Conservation (phyloP, 2,797 vertebrate genomes). For the Phoeniculus purpureus region DNA sequence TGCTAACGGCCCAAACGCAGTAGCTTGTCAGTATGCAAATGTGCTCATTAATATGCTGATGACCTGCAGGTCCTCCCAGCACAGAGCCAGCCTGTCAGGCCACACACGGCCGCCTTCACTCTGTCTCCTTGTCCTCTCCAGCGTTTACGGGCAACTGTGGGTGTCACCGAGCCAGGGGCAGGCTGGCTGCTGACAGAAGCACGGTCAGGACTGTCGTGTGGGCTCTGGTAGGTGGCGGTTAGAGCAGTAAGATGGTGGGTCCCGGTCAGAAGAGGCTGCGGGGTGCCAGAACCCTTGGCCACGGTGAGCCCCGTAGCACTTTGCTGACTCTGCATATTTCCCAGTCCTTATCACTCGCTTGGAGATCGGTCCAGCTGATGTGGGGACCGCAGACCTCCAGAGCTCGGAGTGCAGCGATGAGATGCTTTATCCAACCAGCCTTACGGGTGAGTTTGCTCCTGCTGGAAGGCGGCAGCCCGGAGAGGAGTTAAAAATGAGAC, state of each 20-base stretch:
- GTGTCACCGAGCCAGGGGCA: background rate
- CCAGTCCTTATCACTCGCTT: background rate
- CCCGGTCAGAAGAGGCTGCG: background rate
- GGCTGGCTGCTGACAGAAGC: background rate
- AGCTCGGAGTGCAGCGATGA: background rate
- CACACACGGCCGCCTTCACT: background rate
- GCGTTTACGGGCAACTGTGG: background rate
- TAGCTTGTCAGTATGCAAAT: background rate
- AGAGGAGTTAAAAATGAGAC: background rate
- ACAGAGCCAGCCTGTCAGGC: too few species aligned
- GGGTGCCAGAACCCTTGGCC: background rate
- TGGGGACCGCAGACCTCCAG: background rate
- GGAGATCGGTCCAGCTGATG: background rate
- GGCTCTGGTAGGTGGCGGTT: background rate
- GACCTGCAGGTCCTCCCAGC: too few species aligned
- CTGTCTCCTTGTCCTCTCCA: background rate
- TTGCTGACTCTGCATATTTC: background rate
- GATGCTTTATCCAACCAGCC: background rate
- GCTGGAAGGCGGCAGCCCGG: background rate
- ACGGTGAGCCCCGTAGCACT: background rate
- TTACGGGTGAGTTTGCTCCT: background rate
- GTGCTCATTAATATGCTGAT: background rate
- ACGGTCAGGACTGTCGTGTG: accelerated
- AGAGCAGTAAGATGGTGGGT: background rate
- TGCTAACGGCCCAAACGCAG: background rate